Evolutionary conservation across 1,140 invertebrate species (phyloP).

Genomic region (Aricia agestis): DNA sequence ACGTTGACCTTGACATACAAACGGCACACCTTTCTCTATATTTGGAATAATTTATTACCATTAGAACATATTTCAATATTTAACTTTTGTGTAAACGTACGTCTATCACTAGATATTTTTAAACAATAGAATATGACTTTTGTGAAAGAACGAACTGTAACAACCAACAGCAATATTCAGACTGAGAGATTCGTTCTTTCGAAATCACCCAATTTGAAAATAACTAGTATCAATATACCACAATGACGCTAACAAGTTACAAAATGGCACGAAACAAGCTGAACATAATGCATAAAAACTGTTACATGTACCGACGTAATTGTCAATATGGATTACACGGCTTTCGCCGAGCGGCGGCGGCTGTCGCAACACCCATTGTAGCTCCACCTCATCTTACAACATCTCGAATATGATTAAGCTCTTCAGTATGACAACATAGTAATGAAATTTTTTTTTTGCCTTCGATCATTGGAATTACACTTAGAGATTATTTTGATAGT

Average conservation of each 20-base stretch:
- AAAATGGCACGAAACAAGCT: constrained; percentile 18
- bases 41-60: constrained; percentile 16
- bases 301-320: constrained; percentile 34
- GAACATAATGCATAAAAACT: constrained; percentile 40
- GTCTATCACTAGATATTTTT: too few species aligned
- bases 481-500: too few species aligned
- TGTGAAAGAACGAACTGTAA: too few species aligned
- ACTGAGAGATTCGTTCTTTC: too few species aligned
- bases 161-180: too few species aligned
- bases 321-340: constrained; percentile 50
- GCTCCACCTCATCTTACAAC: constrained; percentile 64
- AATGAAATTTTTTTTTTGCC: neutral
- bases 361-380: constrained; percentile 68
- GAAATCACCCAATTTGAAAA: neutral
- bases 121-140: too few species aligned
- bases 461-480: constrained; percentile 28
- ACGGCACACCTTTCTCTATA: constrained; percentile 30
- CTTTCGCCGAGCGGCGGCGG: constrained; percentile 48
- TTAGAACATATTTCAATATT: constrained; percentile 25
- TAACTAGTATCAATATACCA: neutral
- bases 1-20: constrained; percentile 41
- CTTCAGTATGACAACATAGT: constrained; percentile 54
- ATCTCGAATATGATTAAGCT: constrained; percentile 69
- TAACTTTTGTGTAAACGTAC: neutral
- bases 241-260: neutral